A percentile compares a stretch with the other conserved stretches of the same genome.
phyloP scores from a whole-genome alignment of 2,888 invertebrate genomes.

The Yponomeuta sedellus region DNA sequence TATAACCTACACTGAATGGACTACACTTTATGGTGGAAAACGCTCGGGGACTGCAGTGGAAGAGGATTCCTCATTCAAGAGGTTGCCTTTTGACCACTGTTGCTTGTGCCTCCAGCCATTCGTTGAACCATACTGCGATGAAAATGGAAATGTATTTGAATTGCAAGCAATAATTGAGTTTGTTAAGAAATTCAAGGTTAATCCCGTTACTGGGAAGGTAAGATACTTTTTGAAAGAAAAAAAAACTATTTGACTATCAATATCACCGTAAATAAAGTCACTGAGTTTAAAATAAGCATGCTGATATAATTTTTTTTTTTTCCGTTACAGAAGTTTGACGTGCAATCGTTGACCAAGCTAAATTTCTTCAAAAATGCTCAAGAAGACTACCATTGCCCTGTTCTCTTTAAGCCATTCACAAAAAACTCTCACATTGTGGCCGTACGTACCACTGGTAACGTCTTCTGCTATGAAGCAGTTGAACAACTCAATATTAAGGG shows the following conservation, averaged over 20 bases:
- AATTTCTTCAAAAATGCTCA: constrained; percentile 92
- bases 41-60: constrained; percentile 81
- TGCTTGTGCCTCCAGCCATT: constrained; percentile 94
- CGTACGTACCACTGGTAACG: constrained; percentile 94
- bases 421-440: constrained; percentile 96
- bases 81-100: constrained; percentile 95
- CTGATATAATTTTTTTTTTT: constrained; percentile 12
- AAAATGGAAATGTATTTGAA: constrained; percentile 95
- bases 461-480: constrained; percentile 95
- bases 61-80: constrained; percentile 88
- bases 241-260: too few species aligned
- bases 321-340: constrained; percentile 81
- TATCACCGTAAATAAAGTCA: too few species aligned
- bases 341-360: constrained; percentile 88
- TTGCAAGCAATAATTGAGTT: constrained; percentile 90
- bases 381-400: constrained; percentile 93
- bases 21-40: constrained; percentile 93
- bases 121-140: constrained; percentile 93
- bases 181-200: constrained; percentile 92
- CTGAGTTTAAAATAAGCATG: background rate
- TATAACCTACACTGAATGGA: constrained; percentile 91
- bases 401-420: constrained; percentile 93
- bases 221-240: background rate
- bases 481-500: constrained; percentile 97
- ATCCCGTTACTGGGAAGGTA: constrained; percentile 94